Evolutionary conservation across 1,140 invertebrate genomes (phyloP), one percentile per base, ranked within the genome.

Genomic region (Diorhabda elongata): DNA sequence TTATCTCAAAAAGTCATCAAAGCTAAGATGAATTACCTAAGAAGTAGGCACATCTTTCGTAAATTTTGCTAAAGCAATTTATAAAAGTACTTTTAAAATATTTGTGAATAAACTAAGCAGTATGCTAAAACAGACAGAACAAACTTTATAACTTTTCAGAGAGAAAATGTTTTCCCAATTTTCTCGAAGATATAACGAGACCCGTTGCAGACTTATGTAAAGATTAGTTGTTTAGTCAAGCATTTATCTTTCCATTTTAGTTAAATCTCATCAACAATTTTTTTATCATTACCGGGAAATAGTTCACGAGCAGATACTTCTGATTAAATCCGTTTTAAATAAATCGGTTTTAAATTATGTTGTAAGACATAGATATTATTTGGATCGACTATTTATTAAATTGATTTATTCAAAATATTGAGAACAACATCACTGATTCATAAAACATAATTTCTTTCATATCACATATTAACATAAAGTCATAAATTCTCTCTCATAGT

Each of bases 31-130:
- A 52, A 52, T 52, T 52, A 52, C 47, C n/a, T 52, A 52, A 52
- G 45, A 52, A 52, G 47, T 52, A n/a, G 47, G 47, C 47, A 3
- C 47, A 52, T 52, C 47, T 52, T 52, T 4, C 47, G 47, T 52
- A n/a, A n/a, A 52, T 52, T 52, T 52, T 52, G 47, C 47, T 52
- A 52, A 52, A 52, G 47, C 47, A 52, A 52, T 52, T 52, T 52
- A 52, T 52, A 52, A 52, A 52, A 52, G 47, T n/a, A 52, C 47
- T 52, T 52, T 52, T 52, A 52, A 52, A 52, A 52, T 52, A 52
- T 52, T 52, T 52, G 47, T 52, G 47, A 52, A 52, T 52, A 52
- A 52, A 52, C 47, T 52, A 52, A 52, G 47, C 47, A 52, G 47
- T 52, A 52, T 52, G 47, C 47, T 52, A 52, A 52, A 52, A 8